Base-by-base conservation (phyloP, 1,140 invertebrate genomes). In the Riptortus pedestris region DNA sequence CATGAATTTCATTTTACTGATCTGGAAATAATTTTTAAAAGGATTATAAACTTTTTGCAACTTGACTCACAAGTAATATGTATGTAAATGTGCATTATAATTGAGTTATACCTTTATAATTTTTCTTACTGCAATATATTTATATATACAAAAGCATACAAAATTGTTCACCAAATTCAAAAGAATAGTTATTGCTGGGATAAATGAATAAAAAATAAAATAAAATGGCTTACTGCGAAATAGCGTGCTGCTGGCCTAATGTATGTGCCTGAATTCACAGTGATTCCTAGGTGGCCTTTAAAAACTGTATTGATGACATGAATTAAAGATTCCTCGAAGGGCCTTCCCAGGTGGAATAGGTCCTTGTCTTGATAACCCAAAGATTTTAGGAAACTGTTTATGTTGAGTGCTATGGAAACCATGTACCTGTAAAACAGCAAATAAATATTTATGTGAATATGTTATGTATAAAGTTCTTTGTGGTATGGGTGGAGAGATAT, bases 211-310 rank as follows among this genome's bases (percentile, higher is more conserved):
- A n/a, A n/a, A n/a, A n/a, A 38, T 38, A 38, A 14, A 38, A 38
- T 38, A 38, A 14, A 4, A 9, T 20, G 47, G 47, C 68, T 64
- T 74, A 82, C 82, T 75, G 82, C 80, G 14, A 83, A 69, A 67
- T 91, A 90, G 22, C 80, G 77, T 0, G 89, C 78, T 0, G 84
- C 85, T 0, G 87, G 87, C 71, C 82, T 83, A 0, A 90, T 83
- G 70, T 90, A 90, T 33, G 79, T 79, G 3, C 79, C 80, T 1
- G 86, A 84, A 70, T 88, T 82, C 1, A 87, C 79, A 64, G 86
- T 83, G 66, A 85, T 79, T 60, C 83, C 82, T 38, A 91, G 72
- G 69, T 87, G 85, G 64, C 82, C 79, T 66, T 83, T 86, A 1
- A 83, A 79, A 1, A 84, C 76, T 47, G 83, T 79, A 72, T 90